Conservation (phyloP, 2,797 vertebrate species). For the Darevskia mixta region DNA sequence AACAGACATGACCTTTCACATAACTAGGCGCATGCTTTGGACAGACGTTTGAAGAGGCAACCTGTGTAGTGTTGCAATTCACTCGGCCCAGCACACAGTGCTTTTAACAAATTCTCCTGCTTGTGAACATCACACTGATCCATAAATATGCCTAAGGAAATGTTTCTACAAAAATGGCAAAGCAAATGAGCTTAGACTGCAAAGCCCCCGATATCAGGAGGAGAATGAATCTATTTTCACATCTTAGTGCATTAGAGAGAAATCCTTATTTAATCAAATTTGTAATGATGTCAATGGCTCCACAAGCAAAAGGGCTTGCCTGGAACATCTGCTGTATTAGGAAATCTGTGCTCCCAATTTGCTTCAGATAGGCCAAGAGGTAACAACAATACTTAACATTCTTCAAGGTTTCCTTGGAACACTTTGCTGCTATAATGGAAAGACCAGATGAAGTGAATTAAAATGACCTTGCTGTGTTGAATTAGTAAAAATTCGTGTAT, state of each 20-base stretch:
- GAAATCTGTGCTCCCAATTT: slow-evolving; percentile 42
- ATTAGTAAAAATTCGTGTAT: slow-evolving; percentile 55
- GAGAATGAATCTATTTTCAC: slow-evolving; percentile 48
- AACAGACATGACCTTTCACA: neutral
- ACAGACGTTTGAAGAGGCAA: neutral
- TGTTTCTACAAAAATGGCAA: slow-evolving; percentile 25
- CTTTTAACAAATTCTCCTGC: neutral
- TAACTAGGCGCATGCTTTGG: neutral
- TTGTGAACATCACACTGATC: slow-evolving; percentile 22
- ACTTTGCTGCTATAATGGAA: slow-evolving; percentile 41
- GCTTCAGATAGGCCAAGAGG: slow-evolving; percentile 27
- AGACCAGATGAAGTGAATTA: slow-evolving; percentile 51
- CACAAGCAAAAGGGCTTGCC: slow-evolving; percentile 36
- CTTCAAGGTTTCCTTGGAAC: slow-evolving; percentile 37
- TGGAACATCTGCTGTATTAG: slow-evolving; percentile 13
- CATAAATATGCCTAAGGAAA: slow-evolving; percentile 46
- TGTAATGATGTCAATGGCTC: slow-evolving; percentile 39
- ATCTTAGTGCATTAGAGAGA: slow-evolving; percentile 31
- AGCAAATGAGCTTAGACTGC: slow-evolving; percentile 35
- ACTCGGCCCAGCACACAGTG: neutral
- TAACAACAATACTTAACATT: slow-evolving; percentile 43
- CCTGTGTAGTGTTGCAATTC: neutral
- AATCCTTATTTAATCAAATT: slow-evolving; percentile 49
- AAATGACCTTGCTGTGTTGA: slow-evolving; percentile 66
- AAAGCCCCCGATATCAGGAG: slow-evolving; percentile 11